Evolutionary conservation across 2,113 vertebrate species (phyloP), one percentile per base, ranked within the genome.

Genomic region (Vicugna pacos): DNA sequence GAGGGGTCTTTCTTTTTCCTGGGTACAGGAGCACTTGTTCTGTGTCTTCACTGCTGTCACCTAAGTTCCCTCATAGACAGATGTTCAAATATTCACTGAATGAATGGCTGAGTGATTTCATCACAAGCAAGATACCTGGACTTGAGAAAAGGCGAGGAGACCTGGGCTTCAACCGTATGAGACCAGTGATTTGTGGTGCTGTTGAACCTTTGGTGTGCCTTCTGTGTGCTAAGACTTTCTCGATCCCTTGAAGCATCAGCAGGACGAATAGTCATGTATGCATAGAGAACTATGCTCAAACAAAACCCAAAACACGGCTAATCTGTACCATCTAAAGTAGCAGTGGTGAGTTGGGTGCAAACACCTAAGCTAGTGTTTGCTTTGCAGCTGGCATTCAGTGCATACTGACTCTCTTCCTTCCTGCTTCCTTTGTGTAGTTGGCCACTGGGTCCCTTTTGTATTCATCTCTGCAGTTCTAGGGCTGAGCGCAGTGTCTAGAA

Each of bases 231-330:
- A 8, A 15, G 32, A 5, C 60, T 46, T 48, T 50, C 26, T 9
- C 8, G 1, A 3, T 6, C 26, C 19, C 16, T 0, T 0, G 38
- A 65, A 28, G 30, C 6, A 1, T 15, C 2, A 4, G 42, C 30
- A 54, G 15, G 58, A 28, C 24, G 67, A 20, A 20, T 2, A 50
- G 16, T 10, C 11, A 0, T 11, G 1, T 5, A 0, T 0, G 11
- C 3, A 0, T 3, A n/a, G 32, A 60, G 62, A 56, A 19, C 0
- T 5, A 2, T 12, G n/a, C 35, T 15, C 35, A 0, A 6, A 9
- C 3, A 9, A 88, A 60, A 24, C 54, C 24, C 30, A 0, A 0
- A 72, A 56, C 24, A 0, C 3, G 76, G 67, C 12, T 4, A 3
- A 0, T 7, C 48, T 4, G 26, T 2, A 1, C 42, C 1, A 12